These are phyloP conservation scores for Diachasma alloeum DNA, from an alignment of 1,140 invertebrate genomes.

Conservation along the genomic window DNA sequence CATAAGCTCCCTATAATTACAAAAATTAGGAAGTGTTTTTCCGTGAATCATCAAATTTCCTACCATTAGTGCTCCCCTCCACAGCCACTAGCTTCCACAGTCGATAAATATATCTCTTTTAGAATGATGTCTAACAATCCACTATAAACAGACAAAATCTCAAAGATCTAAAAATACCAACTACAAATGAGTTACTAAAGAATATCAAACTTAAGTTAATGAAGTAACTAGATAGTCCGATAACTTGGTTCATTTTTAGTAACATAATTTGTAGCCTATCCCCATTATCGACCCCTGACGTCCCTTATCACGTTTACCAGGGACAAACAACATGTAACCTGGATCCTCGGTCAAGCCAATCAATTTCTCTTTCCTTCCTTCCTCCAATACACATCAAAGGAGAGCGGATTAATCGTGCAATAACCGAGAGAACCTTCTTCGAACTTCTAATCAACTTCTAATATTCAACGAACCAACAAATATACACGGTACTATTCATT, in stretches of 20 bases:
- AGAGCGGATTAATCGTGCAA: not conserved
- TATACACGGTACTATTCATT: too few species aligned
- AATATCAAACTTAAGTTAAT: not conserved
- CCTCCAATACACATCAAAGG: not conserved
- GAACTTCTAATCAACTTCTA: too few species aligned
- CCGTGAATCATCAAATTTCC: too few species aligned
- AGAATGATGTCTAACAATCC: not conserved
- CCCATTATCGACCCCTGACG: slow-evolving; percentile 26
- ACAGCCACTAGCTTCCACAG: too few species aligned
- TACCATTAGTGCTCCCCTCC: too few species aligned
- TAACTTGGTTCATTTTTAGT: not conserved
- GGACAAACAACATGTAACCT: not conserved
- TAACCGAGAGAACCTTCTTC: too few species aligned
- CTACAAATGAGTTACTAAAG: not conserved
- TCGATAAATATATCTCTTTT: too few species aligned
- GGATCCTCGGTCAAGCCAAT: not conserved
- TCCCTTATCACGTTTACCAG: not conserved
- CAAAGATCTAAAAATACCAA: not conserved
- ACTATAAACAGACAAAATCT: too few species aligned
- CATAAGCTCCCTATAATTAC: too few species aligned
- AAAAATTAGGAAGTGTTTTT: too few species aligned
- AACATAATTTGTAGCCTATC: slow-evolving; percentile 18
- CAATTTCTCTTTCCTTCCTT: slow-evolving; percentile 1
- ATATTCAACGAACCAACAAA: too few species aligned
- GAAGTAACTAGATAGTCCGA: not conserved